These are phyloP conservation scores for zebrafish (Danio rerio) DNA, from an alignment of 2,113 vertebrate species.

Conservation along the genomic window GRCz12tu NC_133200.1:30519001-30519500, in stretches of 20 bases:
- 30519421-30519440: neutral
- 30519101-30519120: neutral
- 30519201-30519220: neutral
- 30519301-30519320: conserved; percentile 97
- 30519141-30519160: no score
- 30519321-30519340: conserved; percentile 91
- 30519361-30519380: neutral
- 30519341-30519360: neutral
- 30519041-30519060: no score
- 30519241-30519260: conserved; percentile 40
- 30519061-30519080: neutral
- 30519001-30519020: no score
- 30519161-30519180: neutral
- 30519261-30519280: conserved; percentile 88
- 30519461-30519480: no score
- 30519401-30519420: no score
- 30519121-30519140: neutral
- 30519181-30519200: neutral
- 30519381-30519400: neutral
- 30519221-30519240: neutral
- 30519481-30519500: no score
- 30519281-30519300: conserved; percentile 97
- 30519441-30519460: neutral
- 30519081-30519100: neutral
- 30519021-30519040: no score